A percentile compares a stretch with the other conserved stretches of the same genome.
Evolutionary conservation across 2,797 vertebrate species (phyloP).

Genomic region (Liasis olivaceus): DNA sequence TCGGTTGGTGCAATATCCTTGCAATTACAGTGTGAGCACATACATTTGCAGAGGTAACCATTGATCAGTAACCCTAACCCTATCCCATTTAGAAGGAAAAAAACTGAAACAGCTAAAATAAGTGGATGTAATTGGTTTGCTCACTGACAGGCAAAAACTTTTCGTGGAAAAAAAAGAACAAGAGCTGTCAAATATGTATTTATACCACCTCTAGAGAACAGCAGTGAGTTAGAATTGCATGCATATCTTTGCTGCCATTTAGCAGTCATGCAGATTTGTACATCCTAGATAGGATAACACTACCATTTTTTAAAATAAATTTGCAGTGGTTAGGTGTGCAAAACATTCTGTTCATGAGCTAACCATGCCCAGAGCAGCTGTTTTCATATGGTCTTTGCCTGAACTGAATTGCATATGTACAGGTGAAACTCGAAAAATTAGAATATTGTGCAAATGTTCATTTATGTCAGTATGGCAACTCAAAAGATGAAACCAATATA

Average conservation of each 20-base stretch:
- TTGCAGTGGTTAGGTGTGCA: too few relatives aligned
- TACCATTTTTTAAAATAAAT: too few relatives aligned
- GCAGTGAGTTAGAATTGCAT: not conserved
- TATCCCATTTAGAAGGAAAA: not conserved
- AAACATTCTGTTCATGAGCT: too few relatives aligned
- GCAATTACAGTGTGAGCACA: not conserved
- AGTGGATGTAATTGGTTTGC: not conserved
- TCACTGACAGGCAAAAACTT: not conserved
- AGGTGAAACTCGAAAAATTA: too few relatives aligned
- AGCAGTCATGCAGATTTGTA: not conserved
- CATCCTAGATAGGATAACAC: not conserved
- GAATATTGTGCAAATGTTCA: too few relatives aligned
- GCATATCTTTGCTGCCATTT: not conserved
- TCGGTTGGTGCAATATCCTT: not conserved
- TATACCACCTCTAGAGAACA: not conserved
- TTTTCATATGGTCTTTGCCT: too few relatives aligned
- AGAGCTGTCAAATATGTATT: not conserved
- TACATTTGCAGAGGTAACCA: not conserved
- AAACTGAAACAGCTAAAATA: not conserved
- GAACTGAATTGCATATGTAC: too few relatives aligned
- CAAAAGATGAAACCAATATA: too few relatives aligned
- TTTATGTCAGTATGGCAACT: too few relatives aligned
- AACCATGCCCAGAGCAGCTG: too few relatives aligned
- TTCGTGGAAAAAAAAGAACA: not conserved
- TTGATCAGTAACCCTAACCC: not conserved